Percentiles rank a stretch among this genome's conserved stretches.
Conservation (phyloP, 1,140 invertebrate genomes). For the Diabrotica undecimpunctata region DNA sequence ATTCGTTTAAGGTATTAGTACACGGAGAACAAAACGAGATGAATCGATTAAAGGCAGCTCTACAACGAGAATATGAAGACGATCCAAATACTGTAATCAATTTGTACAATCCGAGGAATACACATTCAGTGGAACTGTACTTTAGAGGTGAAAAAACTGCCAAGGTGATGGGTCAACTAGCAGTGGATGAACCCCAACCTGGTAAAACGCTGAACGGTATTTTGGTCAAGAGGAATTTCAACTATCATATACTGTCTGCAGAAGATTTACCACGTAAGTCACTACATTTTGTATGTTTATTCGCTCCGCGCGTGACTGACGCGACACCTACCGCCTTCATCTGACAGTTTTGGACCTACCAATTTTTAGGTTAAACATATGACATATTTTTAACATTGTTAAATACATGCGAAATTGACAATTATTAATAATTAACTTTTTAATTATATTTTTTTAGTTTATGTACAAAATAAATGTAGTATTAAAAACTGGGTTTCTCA, state of each 20-base stretch:
- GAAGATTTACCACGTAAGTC: conserved; percentile 81
- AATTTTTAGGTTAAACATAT: too few relatives aligned
- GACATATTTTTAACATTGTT: too few relatives aligned
- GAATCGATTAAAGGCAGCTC: conserved; percentile 88
- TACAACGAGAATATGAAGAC: conserved; percentile 92
- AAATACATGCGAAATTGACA: too few relatives aligned
- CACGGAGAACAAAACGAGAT: conserved; percentile 99
- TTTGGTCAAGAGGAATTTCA: conserved; percentile 96
- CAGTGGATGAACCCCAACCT: conserved; percentile 75
- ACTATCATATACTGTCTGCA: conserved; percentile 92
- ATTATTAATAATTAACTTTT: too few relatives aligned
- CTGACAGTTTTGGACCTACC: too few relatives aligned
- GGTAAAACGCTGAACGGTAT: conserved; percentile 85
- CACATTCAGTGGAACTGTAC: conserved; percentile 86
- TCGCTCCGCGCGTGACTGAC: too few relatives aligned
- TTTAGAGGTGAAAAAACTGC: conserved; percentile 98
- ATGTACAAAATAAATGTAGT: too few relatives aligned
- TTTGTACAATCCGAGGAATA: conserved; percentile 95
- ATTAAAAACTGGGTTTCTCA: too few relatives aligned
- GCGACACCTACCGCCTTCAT: too few relatives aligned
- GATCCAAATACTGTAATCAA: conserved; percentile 82
- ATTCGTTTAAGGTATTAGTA: conserved; percentile 70
- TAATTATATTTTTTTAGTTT: too few relatives aligned
- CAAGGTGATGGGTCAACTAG: conserved; percentile 92
- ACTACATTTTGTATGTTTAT: conserved; percentile 13